phyloP scores from a whole-genome alignment of 2,113 vertebrate species.

The Ardeotis arabs region DNA sequence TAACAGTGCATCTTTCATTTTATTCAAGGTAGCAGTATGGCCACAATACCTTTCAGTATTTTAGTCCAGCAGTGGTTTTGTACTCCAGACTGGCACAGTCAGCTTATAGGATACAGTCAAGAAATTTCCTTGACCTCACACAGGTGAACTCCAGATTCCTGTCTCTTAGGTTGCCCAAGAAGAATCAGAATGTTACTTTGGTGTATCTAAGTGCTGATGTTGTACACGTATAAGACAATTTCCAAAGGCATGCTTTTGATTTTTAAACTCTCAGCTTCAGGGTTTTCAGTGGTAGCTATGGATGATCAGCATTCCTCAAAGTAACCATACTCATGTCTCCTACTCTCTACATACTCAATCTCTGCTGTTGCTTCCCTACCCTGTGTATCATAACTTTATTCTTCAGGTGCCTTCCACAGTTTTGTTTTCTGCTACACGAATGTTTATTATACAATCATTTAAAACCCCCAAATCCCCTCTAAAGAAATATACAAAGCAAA shows the following conservation, averaged over 20 bases:
- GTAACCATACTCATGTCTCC: neutral
- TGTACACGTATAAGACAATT: neutral
- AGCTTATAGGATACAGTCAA: neutral
- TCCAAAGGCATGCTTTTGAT: neutral
- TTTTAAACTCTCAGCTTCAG: neutral
- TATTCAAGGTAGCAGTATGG: neutral
- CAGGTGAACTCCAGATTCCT: neutral
- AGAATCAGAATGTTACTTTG: neutral
- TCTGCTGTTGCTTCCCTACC: neutral
- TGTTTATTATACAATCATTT: neutral
- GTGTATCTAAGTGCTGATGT: neutral
- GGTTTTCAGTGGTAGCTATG: neutral
- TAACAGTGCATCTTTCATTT: neutral
- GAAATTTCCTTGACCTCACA: neutral
- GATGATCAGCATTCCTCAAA: neutral
- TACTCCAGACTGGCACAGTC: neutral
- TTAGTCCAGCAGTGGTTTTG: neutral
- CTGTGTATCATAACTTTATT: neutral
- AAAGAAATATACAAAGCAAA: neutral
- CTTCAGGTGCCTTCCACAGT: neutral
- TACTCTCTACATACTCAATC: neutral
- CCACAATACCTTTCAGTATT: neutral
- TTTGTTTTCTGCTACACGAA: neutral
- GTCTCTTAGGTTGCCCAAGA: neutral
- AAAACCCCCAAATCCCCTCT: neutral